A percentile compares a stretch with the other conserved stretches of the same genome.
These are phyloP conservation scores for Vipera ursinii DNA, from an alignment of 2,797 vertebrate genomes.

Conservation along the genomic window DNA sequence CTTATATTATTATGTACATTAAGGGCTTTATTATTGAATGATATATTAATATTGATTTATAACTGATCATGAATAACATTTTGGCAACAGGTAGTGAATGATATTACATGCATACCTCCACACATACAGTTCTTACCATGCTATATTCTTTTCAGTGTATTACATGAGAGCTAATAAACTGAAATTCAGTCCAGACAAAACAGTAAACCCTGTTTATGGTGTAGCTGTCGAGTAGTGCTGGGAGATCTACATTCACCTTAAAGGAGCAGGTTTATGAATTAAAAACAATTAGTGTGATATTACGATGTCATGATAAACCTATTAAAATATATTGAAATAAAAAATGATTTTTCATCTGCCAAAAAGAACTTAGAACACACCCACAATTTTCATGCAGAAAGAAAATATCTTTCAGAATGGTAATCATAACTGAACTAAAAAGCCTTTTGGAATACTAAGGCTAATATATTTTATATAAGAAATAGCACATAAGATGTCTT, in stretches of 20 bases:
- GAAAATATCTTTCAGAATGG: not conserved
- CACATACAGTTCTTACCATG: not conserved
- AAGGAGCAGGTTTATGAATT: not conserved
- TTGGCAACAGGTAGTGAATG: not conserved
- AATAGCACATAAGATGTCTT: not conserved
- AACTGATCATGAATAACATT: not conserved
- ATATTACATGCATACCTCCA: not conserved
- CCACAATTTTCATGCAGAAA: not conserved
- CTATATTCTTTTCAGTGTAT: not conserved
- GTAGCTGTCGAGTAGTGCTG: not conserved
- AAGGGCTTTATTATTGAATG: not conserved
- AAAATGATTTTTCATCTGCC: not conserved
- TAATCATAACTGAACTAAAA: not conserved
- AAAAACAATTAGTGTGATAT: not conserved
- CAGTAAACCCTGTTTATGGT: not conserved
- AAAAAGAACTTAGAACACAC: not conserved
- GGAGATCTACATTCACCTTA: not conserved
- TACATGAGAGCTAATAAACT: not conserved
- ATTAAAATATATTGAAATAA: not conserved
- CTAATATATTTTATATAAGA: not conserved
- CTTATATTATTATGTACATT: not conserved
- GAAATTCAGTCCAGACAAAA: not conserved
- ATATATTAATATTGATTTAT: not conserved
- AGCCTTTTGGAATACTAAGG: not conserved
- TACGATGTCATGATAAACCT: not conserved